Percentiles rank a stretch among this genome's conserved stretches.
These are phyloP conservation scores for Scaptomyza polygonia DNA, from an alignment of 2,888 invertebrate genomes.

Conservation along the genomic window DNA sequence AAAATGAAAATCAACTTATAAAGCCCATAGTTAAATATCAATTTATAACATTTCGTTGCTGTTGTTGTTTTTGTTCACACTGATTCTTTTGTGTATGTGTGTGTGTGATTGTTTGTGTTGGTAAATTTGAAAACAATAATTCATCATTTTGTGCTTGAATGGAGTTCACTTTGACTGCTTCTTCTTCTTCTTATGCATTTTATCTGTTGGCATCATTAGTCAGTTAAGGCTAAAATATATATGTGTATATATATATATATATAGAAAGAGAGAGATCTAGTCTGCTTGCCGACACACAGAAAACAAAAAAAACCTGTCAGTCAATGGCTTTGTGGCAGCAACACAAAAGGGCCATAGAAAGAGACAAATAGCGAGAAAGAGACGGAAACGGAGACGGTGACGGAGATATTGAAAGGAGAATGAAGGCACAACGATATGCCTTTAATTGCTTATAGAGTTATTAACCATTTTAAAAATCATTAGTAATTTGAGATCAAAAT, in stretches of 20 bases:
- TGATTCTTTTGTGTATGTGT: not conserved
- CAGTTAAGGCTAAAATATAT: constrained; percentile 8
- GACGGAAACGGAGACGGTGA: not conserved
- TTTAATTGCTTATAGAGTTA: constrained; percentile 73
- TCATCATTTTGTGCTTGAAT: constrained; percentile 55
- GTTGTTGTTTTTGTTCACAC: not conserved
- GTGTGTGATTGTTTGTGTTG: not conserved
- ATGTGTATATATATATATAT: not conserved
- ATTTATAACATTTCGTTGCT: constrained; percentile 49
- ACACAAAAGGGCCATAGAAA: not conserved
- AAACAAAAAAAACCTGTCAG: constrained; percentile 57
- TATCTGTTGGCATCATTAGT: constrained; percentile 16
- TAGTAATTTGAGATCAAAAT: constrained; percentile 58
- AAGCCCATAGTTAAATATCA: constrained; percentile 64
- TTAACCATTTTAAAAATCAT: constrained; percentile 60
- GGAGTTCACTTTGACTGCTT: constrained; percentile 28
- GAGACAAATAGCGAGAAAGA: not conserved
- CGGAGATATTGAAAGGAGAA: constrained; percentile 1
- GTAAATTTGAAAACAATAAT: constrained; percentile 59
- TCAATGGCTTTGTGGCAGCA: constrained; percentile 47
- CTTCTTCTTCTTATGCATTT: not conserved
- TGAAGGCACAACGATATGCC: constrained; percentile 24
- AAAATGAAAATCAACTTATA: constrained; percentile 40
- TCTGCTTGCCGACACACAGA: constrained; percentile 32
- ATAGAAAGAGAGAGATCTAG: too few species aligned